Percentiles rank a stretch among this genome's conserved stretches.
Conservation (phyloP, 2,888 invertebrate species). For the Xestia c-nigrum region DNA sequence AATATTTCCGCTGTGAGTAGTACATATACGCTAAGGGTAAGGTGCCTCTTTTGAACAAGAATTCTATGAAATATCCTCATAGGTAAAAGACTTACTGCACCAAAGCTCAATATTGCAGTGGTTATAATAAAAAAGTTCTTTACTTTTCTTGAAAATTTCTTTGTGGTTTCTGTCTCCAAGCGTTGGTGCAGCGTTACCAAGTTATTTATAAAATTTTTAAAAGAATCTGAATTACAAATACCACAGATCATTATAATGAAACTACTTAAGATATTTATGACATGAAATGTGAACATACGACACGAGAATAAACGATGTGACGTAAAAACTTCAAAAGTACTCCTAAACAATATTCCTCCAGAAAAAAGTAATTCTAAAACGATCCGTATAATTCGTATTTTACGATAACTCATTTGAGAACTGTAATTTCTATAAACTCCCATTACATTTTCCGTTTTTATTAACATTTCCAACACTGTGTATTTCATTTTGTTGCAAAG, state of each 20-base stretch:
- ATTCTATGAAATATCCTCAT: background rate
- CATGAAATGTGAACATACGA: background rate
- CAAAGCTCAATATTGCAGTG: background rate
- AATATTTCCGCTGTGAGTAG: background rate
- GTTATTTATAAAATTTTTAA: background rate
- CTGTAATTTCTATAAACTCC: conserved; percentile 5
- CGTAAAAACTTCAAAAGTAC: fast-evolving
- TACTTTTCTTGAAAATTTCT: background rate
- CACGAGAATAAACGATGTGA: too few species aligned
- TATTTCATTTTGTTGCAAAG: background rate
- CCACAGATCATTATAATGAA: background rate
- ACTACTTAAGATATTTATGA: background rate
- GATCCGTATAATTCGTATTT: background rate
- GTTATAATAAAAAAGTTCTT: background rate
- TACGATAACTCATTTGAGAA: background rate
- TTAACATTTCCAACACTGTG: background rate
- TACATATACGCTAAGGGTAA: fast-evolving
- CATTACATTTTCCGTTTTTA: conserved; percentile 22
- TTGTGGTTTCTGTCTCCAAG: background rate
- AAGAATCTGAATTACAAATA: background rate
- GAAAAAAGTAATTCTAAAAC: conserved; percentile 18
- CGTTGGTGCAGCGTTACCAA: background rate
- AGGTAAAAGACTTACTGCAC: background rate
- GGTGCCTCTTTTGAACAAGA: background rate
- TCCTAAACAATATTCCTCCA: background rate